Evolutionary conservation across 2,888 invertebrate genomes (phyloP), one percentile per base, ranked within the genome.

Genomic region (Chrysomela aeneicollis): DNA sequence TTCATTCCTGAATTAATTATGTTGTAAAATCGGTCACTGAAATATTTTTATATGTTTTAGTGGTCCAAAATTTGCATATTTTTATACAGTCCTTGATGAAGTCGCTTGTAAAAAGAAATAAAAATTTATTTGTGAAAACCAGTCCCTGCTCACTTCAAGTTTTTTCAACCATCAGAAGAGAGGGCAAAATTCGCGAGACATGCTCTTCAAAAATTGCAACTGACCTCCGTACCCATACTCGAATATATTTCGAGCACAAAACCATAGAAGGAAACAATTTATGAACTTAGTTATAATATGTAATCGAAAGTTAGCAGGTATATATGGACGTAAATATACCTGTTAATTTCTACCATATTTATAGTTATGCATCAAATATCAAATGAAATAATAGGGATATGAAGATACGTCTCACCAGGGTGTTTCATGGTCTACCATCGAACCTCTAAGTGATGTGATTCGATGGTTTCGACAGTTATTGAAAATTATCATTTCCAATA

Each of bases 41-140:
- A 59, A 64, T 64, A 64, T 59, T 59, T 64, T 64, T 53, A 58
- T 63, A 64, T 63, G 54, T 64, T 64, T 54, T 51, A 59, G 59
- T 64, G 59, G 50, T 54, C 50, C 49, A 42, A 52, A 59, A 59
- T 64, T 59, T 59, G 63, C 63, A 64, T 64, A 64, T 59, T 64
- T 64, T 64, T 49, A 55, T 59, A 64, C 59, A 64, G 47, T 55
- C 50, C 59, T 54, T 64, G 63, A 63, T 63, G 59, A 63, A 63
- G 63, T 63, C 59, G 63, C 63, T 63, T 53, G 59, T 59, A 59
- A 64, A 63, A 64, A 49, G 63, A 59, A 60, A 64, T 64, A 64
- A 64, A 64, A 59, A 64, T 55, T 59, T 59, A 64, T 64, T 55
- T 59, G 53, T 54, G 59, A 64, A 64, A 64, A 64, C 59, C 63